Conservation (phyloP, 2,797 vertebrate species). For the Salarias fasciatus region DNA sequence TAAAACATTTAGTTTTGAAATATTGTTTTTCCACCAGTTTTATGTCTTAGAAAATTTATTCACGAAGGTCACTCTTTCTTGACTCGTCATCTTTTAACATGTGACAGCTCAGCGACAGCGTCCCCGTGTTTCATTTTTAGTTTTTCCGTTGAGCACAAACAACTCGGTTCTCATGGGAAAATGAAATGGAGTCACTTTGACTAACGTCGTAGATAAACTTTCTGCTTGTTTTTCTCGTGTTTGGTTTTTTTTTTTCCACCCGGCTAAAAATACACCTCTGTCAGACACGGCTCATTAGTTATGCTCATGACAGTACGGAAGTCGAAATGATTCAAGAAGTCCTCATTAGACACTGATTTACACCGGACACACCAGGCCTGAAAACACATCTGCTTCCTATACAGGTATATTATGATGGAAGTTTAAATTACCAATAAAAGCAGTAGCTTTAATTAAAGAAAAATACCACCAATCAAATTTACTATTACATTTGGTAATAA, state of each 20-base stretch:
- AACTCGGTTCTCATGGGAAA: slow-evolving; percentile 59
- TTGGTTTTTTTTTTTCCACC: slow-evolving; percentile 39
- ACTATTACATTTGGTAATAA: too few relatives aligned
- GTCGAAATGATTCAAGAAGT: slow-evolving; percentile 30
- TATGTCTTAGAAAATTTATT: neutral
- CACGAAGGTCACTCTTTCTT: slow-evolving; percentile 18
- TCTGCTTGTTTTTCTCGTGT: slow-evolving; percentile 33
- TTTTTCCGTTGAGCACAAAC: slow-evolving; percentile 39
- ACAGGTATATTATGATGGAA: too few relatives aligned
- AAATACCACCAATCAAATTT: too few relatives aligned
- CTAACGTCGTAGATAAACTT: slow-evolving; percentile 56
- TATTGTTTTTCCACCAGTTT: neutral
- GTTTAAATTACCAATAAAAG: too few relatives aligned
- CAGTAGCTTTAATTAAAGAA: too few relatives aligned
- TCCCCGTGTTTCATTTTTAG: slow-evolving; percentile 25
- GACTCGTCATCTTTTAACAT: slow-evolving; percentile 17
- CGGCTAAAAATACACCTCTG: slow-evolving; percentile 48
- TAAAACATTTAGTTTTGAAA: neutral
- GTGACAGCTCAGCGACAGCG: slow-evolving; percentile 3
- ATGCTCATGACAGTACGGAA: slow-evolving; percentile 15
- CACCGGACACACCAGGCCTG: too few relatives aligned
- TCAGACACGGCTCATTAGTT: slow-evolving; percentile 37
- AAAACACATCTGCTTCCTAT: too few relatives aligned
- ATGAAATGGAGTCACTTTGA: slow-evolving; percentile 51
- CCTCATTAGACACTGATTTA: neutral